Conservation (phyloP, 2,888 invertebrate genomes). For the Bombyx huttoni region DNA sequence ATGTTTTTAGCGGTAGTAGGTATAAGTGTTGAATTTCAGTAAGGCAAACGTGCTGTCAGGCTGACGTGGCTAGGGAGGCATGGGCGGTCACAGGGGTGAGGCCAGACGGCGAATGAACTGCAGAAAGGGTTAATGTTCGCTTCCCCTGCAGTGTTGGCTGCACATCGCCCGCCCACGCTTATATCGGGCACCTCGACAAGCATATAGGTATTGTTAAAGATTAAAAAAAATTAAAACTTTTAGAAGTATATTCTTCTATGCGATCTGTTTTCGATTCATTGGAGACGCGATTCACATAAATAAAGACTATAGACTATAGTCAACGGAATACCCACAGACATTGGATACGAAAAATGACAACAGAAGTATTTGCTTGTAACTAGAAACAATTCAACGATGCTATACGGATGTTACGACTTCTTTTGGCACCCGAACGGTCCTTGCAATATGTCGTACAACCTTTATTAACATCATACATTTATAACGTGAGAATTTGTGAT, state of each 20-base stretch:
- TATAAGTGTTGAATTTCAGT: slow-evolving; percentile 49
- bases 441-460: too few species aligned
- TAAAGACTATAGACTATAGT: too few species aligned
- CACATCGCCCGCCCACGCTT: slow-evolving; percentile 49
- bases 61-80: slow-evolving; percentile 38
- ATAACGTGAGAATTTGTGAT: too few species aligned
- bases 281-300: too few species aligned
- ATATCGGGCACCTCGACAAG: slow-evolving; percentile 17
- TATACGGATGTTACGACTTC: too few species aligned
- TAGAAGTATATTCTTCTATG: too few species aligned
- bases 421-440: too few species aligned
- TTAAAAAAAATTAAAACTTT: background rate
- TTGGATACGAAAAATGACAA: too few species aligned
- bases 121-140: slow-evolving; percentile 72
- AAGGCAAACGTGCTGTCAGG: slow-evolving; percentile 49
- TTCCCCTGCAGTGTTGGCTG: slow-evolving; percentile 66
- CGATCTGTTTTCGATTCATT: background rate
- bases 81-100: slow-evolving; percentile 61
- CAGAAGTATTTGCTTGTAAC: too few species aligned
- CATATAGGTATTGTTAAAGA: background rate
- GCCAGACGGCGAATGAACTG: slow-evolving; percentile 76
- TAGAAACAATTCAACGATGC: too few species aligned
- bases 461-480: too few species aligned
- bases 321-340: too few species aligned
- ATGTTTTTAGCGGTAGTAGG: background rate